A percentile compares a stretch with the other conserved stretches of the same genome.
phyloP scores from a whole-genome alignment of 2,113 vertebrate species.

The Okapia johnstoni region DNA sequence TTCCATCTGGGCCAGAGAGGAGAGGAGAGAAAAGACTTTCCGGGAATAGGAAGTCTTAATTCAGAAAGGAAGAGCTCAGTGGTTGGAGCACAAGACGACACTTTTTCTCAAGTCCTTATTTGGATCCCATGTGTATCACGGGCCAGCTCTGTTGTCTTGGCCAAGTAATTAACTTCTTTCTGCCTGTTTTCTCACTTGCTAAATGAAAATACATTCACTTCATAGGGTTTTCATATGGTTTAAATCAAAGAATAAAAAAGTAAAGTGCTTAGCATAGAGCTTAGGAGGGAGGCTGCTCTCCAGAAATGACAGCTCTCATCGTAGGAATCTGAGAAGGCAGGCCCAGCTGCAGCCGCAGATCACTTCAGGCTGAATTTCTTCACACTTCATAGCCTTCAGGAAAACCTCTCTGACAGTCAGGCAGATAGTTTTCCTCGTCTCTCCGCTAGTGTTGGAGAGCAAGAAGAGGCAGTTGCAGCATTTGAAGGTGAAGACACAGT shows the following conservation, averaged over 20 bases:
- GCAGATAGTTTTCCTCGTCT: neutral
- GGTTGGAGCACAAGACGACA: neutral
- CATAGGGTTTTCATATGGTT: neutral
- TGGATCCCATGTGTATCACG: neutral
- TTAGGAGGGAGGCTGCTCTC: neutral
- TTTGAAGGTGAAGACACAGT: neutral
- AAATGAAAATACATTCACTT: neutral
- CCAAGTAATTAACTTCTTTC: neutral
- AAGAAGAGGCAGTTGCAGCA: neutral
- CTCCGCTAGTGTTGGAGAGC: neutral
- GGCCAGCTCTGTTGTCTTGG: neutral
- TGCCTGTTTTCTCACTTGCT: neutral
- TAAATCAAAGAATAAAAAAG: constrained; percentile 2
- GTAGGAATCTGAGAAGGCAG: neutral
- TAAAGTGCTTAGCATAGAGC: neutral
- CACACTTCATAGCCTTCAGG: neutral
- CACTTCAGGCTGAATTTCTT: neutral
- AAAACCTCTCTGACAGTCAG: neutral
- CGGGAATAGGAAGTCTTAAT: neutral
- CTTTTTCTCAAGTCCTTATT: neutral
- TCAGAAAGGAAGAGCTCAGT: neutral
- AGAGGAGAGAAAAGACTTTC: neutral
- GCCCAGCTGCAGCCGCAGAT: neutral
- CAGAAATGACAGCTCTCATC: neutral
- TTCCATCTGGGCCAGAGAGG: neutral